Percentiles rank a stretch among this genome's conserved stretches.
These are phyloP conservation scores for Dryococelus australis DNA, from an alignment of 2,888 invertebrate species.

Conservation along the genomic window DNA sequence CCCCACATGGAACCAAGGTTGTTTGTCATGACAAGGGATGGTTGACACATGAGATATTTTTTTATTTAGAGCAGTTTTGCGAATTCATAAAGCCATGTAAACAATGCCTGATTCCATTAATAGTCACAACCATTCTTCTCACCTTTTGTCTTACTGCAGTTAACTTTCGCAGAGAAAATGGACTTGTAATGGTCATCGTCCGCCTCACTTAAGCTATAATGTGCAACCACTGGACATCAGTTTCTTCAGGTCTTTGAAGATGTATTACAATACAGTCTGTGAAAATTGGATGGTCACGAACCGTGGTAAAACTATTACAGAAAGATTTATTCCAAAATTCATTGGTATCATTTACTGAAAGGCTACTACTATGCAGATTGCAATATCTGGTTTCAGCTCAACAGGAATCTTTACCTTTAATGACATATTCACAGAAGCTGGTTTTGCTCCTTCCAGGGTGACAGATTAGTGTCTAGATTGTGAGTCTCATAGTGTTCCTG, in stretches of 20 bases:
- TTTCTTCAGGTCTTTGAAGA: background rate
- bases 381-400: background rate
- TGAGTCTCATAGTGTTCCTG: too few species aligned
- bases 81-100: background rate
- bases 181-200: background rate
- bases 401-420: background rate
- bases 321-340: background rate
- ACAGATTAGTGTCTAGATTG: too few species aligned
- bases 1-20: background rate
- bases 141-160: background rate
- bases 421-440: background rate
- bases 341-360: background rate
- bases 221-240: conserved; percentile 1
- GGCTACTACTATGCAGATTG: background rate
- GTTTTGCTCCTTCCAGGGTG: background rate
- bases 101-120: background rate
- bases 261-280: background rate
- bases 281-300: conserved; percentile 16
- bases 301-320: background rate
- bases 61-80: background rate
- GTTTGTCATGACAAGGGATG: background rate
- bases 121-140: background rate
- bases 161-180: background rate
- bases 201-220: background rate
- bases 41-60: background rate